Evolutionary conservation across 2,888 invertebrate genomes (phyloP).

Genomic region (Agrypnus murinus): DNA sequence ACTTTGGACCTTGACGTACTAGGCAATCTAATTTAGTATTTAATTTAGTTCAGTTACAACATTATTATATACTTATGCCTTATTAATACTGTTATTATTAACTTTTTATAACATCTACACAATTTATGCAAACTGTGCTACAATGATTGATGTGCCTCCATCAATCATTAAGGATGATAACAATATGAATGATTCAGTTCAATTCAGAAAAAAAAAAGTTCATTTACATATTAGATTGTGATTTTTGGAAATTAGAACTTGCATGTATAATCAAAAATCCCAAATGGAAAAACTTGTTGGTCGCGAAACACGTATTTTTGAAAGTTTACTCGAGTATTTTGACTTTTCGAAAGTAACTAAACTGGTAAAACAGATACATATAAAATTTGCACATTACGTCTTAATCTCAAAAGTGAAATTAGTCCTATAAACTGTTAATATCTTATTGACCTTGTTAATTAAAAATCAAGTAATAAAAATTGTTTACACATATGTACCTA

Average conservation of each 20-base stretch:
- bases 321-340: conserved; percentile 20
- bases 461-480: too few species aligned
- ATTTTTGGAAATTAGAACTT: background rate
- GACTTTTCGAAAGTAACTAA: conserved; percentile 18
- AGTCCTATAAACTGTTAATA: background rate
- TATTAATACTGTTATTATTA: too few species aligned
- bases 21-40: conserved; percentile 11
- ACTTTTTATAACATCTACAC: background rate
- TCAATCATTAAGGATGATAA: background rate
- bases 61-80: too few species aligned
- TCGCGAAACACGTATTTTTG: background rate
- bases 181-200: background rate
- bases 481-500: too few species aligned
- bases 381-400: background rate
- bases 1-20: conserved; percentile 18
- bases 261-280: background rate
- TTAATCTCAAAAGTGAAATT: conserved; percentile 14
- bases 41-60: conserved; percentile 9
- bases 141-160: background rate
- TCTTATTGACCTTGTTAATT: background rate
- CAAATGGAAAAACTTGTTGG: conserved; percentile 1
- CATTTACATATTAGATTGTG: background rate
- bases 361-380: conserved; percentile 1
- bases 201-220: too few species aligned
- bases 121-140: background rate